Evolutionary conservation across 2,113 vertebrate genomes (phyloP).

Genomic region (Laticauda colubrina): DNA sequence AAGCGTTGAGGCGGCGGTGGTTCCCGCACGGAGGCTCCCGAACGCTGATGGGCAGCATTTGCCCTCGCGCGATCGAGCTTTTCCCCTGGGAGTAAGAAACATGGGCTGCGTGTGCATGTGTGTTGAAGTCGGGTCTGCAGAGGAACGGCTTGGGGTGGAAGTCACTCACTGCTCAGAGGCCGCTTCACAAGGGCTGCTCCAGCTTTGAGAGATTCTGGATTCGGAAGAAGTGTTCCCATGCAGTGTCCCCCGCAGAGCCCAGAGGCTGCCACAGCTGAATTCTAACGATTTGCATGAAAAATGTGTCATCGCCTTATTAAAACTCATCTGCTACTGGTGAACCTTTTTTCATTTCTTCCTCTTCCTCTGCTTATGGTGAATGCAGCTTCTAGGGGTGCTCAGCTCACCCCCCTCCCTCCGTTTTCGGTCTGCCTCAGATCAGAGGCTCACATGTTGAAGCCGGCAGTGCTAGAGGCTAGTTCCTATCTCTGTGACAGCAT

Average conservation of each 20-base stretch:
- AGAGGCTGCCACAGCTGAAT: slow-evolving; percentile 68
- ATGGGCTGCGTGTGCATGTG: not conserved
- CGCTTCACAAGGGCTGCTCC: not conserved
- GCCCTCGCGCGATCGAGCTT: not conserved
- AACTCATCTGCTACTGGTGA: slow-evolving; percentile 65
- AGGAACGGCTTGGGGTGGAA: not conserved
- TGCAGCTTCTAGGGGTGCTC: slow-evolving; percentile 73
- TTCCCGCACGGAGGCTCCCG: not conserved
- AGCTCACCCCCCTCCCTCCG: slow-evolving; percentile 43
- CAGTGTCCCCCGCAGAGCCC: slow-evolving; percentile 27
- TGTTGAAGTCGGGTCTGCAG: not conserved
- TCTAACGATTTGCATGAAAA: slow-evolving; percentile 72
- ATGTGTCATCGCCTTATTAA: slow-evolving; percentile 77
- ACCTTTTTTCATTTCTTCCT: slow-evolving; percentile 29
- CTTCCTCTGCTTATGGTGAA: slow-evolving; percentile 52
- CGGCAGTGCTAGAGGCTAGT: slow-evolving; percentile 85
- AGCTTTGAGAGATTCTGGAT: not conserved
- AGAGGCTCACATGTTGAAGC: slow-evolving; percentile 82
- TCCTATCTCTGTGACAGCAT: slow-evolving; percentile 83
- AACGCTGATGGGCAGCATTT: not conserved
- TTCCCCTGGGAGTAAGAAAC: not conserved
- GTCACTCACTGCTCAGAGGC: not conserved
- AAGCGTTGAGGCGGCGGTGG: not conserved
- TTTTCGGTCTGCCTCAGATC: slow-evolving; percentile 68
- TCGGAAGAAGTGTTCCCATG: too few species aligned